These are phyloP conservation scores for Bovichtus variegatus DNA, from an alignment of 2,797 vertebrate genomes.

Conservation along the genomic window DNA sequence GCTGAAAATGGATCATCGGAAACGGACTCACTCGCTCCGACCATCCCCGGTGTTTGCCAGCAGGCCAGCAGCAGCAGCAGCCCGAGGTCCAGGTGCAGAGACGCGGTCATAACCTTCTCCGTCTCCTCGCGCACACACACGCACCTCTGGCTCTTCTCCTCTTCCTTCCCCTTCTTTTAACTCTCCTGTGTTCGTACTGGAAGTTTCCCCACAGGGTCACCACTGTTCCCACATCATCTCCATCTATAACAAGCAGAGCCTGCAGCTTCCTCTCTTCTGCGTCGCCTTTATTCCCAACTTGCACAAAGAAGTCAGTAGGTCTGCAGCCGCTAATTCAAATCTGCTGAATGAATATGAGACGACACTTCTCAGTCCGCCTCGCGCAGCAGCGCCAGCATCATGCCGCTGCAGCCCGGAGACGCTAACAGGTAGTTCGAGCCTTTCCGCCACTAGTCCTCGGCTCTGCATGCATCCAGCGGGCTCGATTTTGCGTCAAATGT, in stretches of 20 bases:
- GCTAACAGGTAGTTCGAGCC: conserved; percentile 75
- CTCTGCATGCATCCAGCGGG: neutral
- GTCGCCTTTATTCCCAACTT: conserved; percentile 35
- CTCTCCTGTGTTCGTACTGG: conserved; percentile 26
- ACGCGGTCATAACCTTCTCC: conserved; percentile 61
- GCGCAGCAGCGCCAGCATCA: neutral
- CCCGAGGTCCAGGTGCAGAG: conserved; percentile 51
- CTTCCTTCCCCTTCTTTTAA: neutral
- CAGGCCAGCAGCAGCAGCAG: conserved; percentile 70
- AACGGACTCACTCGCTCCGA: conserved; percentile 68
- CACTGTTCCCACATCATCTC: conserved; percentile 37
- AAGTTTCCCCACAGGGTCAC: conserved; percentile 54
- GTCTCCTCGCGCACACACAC: conserved; percentile 6
- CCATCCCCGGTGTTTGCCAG: conserved; percentile 57
- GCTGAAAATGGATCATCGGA: neutral
- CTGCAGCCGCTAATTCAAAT: conserved; percentile 7
- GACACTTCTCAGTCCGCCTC: neutral
- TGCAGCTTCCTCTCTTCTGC: neutral
- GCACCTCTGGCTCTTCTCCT: conserved; percentile 35
- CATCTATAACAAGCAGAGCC: conserved; percentile 6
- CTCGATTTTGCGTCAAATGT: conserved; percentile 31
- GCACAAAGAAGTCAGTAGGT: conserved; percentile 58
- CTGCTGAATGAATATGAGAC: neutral
- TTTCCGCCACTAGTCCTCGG: neutral
- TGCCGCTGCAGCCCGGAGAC: conserved; percentile 20